Evolutionary conservation across 2,888 invertebrate genomes (phyloP), one percentile per base, ranked within the genome.

Genomic region (Helobdella robusta): DNA sequence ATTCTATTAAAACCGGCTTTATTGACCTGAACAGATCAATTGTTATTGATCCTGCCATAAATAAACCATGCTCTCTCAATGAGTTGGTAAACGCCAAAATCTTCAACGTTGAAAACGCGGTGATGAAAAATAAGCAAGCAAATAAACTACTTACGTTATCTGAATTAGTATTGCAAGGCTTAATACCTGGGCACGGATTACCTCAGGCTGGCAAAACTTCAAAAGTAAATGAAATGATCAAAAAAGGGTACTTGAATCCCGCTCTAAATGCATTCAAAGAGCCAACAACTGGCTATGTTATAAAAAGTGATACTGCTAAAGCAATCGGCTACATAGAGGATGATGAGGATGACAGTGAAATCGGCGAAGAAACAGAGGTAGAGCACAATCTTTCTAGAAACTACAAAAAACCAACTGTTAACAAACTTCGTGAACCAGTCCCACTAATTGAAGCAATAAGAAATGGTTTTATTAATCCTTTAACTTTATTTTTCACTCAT

Each of bases 71-170:
- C 48, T 89, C 91, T 30, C 83, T 95, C 70, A 81, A 91, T 69
- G 89, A 93, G 83, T 92, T 92, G 30, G 93, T 95, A 74, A 89
- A 90, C 76, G 84, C 86, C 73, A 90, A 91, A 76, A 84, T 94
- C 56, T 87, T 86, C 79, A 91, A 93, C 75, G 89, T 91, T 0
- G 89, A 91, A 78, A 86, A 87, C 78, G 75, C 88, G 84, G 76
- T 85, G 84, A 76, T 94, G 35, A 72, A 72, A 30, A 75, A 79
- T 68, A 72, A 68, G 85, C 88, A 64, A 68, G 86, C 86, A 70
- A 84, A 85, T 35, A 84, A 85, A 60, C 83, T 86, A 46, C 83
- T 90, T 69, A 85, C 88, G 30, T 81, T 92, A 73, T 85, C 85
- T 70, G 89, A 91, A 81, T 90, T 91, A 60, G 83, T 88, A 69